phyloP scores from a whole-genome alignment of 2,113 vertebrate genomes.

The Xenus cinereus region DNA sequence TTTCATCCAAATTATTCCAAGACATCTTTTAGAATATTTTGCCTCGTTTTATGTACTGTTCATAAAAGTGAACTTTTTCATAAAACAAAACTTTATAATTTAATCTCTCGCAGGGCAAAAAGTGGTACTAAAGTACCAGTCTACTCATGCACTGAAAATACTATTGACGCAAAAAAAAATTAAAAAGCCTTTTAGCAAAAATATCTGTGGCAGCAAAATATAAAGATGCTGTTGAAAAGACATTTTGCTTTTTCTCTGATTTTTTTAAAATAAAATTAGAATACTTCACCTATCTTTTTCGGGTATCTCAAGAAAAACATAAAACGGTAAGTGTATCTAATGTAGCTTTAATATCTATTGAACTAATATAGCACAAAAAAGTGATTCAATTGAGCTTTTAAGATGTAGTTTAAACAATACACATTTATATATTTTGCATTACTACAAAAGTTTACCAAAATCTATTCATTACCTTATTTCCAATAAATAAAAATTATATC shows the following conservation, averaged over 20 bases:
- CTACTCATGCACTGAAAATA: conserved; percentile 7
- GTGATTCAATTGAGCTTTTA: conserved; percentile 19
- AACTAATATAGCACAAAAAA: conserved; percentile 29
- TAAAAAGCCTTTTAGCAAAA: background rate
- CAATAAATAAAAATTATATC: background rate
- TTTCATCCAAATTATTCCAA: background rate
- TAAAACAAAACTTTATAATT: background rate
- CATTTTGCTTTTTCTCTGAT: background rate
- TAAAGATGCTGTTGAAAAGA: background rate
- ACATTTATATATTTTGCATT: background rate
- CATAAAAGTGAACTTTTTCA: background rate
- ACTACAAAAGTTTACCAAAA: background rate
- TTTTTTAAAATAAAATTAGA: background rate
- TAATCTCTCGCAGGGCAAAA: background rate
- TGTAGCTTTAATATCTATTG: background rate
- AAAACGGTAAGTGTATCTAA: background rate
- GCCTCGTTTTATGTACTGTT: background rate
- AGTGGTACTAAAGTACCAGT: background rate
- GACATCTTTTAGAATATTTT: background rate
- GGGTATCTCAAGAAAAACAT: background rate
- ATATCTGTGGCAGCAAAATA: background rate
- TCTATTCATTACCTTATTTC: background rate
- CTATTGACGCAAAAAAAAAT: background rate
- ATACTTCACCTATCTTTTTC: background rate
- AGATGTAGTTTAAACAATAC: background rate